Evolutionary conservation across 2,797 vertebrate genomes (phyloP).

Genomic region (Anisognathus igniventris): DNA sequence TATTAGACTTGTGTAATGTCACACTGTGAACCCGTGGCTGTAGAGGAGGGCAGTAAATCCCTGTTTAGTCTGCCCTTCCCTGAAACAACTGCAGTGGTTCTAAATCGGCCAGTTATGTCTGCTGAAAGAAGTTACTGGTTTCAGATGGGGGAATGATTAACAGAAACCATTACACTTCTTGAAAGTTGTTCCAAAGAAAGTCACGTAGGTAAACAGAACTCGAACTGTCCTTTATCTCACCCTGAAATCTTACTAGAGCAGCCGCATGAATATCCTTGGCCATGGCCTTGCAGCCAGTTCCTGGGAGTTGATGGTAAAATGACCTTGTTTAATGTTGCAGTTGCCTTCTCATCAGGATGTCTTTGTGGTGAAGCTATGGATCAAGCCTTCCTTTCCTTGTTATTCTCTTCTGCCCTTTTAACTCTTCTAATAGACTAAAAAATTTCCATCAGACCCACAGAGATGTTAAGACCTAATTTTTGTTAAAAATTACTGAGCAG

Average conservation of each 20-base stretch:
- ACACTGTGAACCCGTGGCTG: rapidly evolving
- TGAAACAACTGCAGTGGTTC: background rate
- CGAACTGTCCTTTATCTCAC: background rate
- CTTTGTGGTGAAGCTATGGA: background rate
- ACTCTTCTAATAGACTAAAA: background rate
- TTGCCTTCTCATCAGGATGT: background rate
- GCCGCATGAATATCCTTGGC: background rate
- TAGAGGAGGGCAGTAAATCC: background rate
- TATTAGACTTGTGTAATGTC: background rate
- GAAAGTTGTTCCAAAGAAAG: background rate
- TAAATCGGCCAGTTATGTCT: background rate
- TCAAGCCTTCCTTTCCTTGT: background rate
- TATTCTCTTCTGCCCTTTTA: background rate
- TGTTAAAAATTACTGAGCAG: background rate
- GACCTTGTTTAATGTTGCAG: background rate
- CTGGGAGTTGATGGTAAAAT: background rate
- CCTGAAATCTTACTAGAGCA: background rate
- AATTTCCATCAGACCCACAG: rapidly evolving
- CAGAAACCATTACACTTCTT: background rate
- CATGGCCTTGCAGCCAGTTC: background rate
- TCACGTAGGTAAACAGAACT: background rate
- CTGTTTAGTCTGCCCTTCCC: background rate
- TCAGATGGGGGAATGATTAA: background rate
- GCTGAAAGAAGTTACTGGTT: background rate
- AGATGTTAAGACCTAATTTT: background rate